Evolutionary conservation across 53 echinoderm and acorn worm species (phyloP).

Genomic region (Paracentrotus lividus): DNA sequence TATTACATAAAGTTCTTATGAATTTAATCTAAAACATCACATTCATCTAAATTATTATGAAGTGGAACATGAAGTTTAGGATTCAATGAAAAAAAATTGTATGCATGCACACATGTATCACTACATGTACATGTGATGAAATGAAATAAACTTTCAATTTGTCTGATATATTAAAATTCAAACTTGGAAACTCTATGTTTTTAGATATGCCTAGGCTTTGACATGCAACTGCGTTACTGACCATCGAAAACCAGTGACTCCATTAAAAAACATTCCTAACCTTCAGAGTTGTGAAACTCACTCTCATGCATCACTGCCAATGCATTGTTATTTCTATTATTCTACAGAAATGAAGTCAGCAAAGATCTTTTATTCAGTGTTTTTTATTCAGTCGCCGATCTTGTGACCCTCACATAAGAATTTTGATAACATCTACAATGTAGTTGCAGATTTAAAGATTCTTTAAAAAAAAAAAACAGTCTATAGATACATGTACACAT

Average conservation of each 20-base stretch:
- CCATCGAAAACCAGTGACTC: background rate
- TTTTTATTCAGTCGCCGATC: background rate
- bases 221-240: no score
- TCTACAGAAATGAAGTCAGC: background rate
- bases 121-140: background rate
- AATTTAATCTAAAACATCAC: no score
- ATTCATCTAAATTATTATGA: no score
- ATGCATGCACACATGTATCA: no score
- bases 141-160: background rate
- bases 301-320: conserved; percentile 26
- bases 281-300: background rate
- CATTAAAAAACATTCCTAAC: background rate
- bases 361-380: background rate
- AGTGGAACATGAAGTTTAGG: no score
- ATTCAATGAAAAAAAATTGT: no score
- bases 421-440: background rate
- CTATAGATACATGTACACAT: background rate
- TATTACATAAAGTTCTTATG: no score
- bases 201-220: no score
- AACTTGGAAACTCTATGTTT: no score
- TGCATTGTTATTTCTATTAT: conserved; percentile 1
- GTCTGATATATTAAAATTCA: no score
- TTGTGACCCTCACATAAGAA: background rate
- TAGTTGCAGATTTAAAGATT: background rate
- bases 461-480: background rate